Evolutionary conservation across 1,140 invertebrate species (phyloP).

Genomic region (Popillia japonica): DNA sequence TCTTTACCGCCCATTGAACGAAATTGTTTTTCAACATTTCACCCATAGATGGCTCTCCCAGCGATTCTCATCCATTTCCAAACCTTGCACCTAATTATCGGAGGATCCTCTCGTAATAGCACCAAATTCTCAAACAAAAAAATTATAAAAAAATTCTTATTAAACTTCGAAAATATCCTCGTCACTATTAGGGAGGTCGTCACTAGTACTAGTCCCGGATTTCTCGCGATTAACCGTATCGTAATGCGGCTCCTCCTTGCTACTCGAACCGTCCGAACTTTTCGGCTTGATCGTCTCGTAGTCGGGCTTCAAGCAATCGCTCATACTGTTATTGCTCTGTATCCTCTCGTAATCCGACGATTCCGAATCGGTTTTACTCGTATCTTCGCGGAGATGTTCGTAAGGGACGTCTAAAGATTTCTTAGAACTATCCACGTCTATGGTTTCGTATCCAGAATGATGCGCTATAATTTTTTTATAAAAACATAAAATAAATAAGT

Average conservation of each 20-base stretch:
- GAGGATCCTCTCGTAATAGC: too few relatives aligned
- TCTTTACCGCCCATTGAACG: too few relatives aligned
- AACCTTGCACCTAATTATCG: too few relatives aligned
- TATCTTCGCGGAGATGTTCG: conserved; percentile 60
- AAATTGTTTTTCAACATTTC: too few relatives aligned
- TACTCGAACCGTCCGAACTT: background rate
- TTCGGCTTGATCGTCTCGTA: conserved; percentile 37
- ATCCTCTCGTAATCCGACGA: conserved; percentile 50
- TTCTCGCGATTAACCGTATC: conserved; percentile 33
- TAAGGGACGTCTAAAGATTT: conserved; percentile 62
- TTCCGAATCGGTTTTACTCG: conserved; percentile 48
- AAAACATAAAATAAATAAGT: too few relatives aligned
- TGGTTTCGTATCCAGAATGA: conserved; percentile 25
- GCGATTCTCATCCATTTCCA: too few relatives aligned
- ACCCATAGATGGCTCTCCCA: too few relatives aligned
- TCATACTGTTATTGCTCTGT: background rate
- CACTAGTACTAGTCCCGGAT: conserved; percentile 29
- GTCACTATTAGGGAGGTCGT: conserved; percentile 16
- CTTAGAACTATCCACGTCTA: conserved; percentile 51
- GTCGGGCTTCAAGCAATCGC: background rate
- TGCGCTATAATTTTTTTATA: background rate
- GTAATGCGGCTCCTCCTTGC: conserved; percentile 31
- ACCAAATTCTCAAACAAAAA: background rate
- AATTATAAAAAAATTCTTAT: background rate
- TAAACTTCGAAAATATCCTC: conserved; percentile 36